Evolutionary conservation across 2,113 vertebrate genomes (phyloP), one percentile per base, ranked within the genome.

Genomic region (Mobula birostris): DNA sequence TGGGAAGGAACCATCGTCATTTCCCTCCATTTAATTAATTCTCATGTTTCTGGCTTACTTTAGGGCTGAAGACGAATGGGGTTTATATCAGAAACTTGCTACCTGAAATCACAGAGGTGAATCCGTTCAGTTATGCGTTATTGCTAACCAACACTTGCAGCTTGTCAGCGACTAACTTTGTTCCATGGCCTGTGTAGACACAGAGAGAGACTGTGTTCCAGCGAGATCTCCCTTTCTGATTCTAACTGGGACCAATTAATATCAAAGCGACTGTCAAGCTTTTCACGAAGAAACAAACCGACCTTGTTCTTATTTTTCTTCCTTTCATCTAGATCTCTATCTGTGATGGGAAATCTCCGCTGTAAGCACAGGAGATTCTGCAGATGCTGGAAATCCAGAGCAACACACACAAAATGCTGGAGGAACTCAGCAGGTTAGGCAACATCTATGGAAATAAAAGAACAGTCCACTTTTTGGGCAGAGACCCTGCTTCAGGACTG

Each of bases 81-180:
- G 58, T 94, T 9, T 94, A 83, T 0, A 11, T 94, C 19, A 94
- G 94, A 68, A 94, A 78, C 8, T 94, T 95, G 29, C 94, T 94
- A 0, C 48, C 29, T 72, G 94, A 94, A 17, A 72, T 94, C 19
- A 90, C 78, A 6, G 95, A 95, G 95, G 95, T 95, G 74, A 40
- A 15, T n/a, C 29, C 11, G 85, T 5, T 7, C 58, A 17, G 29
- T 61, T 19, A 7, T 61, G 27, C 27, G 11, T n/a, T 0, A 88
- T 19, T n/a, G 12, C 66, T 32, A n/a, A 24, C 2, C 58, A 32
- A 61, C 14, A 7, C 11, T 5, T 15, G 29, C 14, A 32, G 29
- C 1, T 88, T 66, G 27, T 32, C 3, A 48, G 56, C 11, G 58
- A 61, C 27, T 4, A n/a, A 58, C 27, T 85, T 58, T 85, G 48